Percentiles rank a stretch among this genome's conserved stretches.
Evolutionary conservation across 2,113 vertebrate species (phyloP).

Genomic region (Rhynchomys soricoides): DNA sequence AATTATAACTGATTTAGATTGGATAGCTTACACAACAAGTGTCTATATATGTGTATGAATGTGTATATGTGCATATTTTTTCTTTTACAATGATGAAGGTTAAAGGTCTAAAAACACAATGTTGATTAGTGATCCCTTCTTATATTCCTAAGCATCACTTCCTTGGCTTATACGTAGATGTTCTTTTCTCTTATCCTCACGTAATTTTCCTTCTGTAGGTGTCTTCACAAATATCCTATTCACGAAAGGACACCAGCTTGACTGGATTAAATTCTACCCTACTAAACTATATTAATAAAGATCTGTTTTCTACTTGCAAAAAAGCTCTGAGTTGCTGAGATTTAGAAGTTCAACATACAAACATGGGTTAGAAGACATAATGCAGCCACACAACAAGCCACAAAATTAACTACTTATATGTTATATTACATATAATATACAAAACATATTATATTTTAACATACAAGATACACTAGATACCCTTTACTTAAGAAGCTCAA

Average conservation of each 20-base stretch:
- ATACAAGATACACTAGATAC: neutral
- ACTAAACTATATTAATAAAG: neutral
- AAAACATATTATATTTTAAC: slow-evolving; percentile 9
- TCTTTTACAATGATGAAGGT: neutral
- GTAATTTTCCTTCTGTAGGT: neutral
- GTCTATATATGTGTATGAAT: neutral
- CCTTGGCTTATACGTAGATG: neutral
- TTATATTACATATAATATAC: too few relatives aligned
- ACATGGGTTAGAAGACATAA: neutral
- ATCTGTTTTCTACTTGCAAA: neutral
- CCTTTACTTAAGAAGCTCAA: neutral
- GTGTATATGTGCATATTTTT: neutral
- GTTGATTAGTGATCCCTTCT: neutral
- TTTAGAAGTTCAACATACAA: neutral
- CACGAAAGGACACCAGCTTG: neutral
- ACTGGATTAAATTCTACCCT: neutral
- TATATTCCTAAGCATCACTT: too few relatives aligned
- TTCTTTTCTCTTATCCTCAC: neutral
- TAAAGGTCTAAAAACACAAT: neutral
- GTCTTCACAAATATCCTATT: neutral
- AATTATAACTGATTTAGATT: neutral
- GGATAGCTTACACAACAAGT: neutral
- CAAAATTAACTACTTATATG: neutral
- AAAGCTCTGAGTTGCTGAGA: neutral
- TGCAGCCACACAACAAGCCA: neutral